Base-by-base conservation (phyloP, 2,888 invertebrate genomes). In the Clitarchus hookeri region DNA sequence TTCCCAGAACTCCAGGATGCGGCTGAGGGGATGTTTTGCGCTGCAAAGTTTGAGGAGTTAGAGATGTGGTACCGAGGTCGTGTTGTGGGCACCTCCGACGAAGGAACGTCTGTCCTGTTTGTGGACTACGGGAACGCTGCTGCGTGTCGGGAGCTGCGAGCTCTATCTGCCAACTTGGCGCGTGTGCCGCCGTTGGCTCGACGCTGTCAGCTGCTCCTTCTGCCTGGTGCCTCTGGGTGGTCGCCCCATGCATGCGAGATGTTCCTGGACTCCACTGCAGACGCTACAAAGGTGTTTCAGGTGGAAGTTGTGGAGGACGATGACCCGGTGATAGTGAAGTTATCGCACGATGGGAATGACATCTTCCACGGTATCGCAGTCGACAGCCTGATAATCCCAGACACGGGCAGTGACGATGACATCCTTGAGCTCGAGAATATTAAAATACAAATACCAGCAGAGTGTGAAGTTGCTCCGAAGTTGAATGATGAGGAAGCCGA, bases 81-180 rank as follows among this genome's bases (percentile, higher is more conserved):
- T 90, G 91, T 95, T 44, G 90, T 95, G 27, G 89, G 90, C 84
- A 93, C 93, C 86, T 93, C 93, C 80, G 94, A 93, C 26, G 90
- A 91, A 0, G 93, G 93, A 13, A 92, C 93, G 85, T 94, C 93
- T 89, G 94, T 95, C 0, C 91, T 94, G 86, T 95, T 95, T 89
- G 93, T 95, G 27, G 96, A 96, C 91, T 95, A 94, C 89, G 96
- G 96, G 0, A 95, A 95, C 89, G 94, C 94, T 83, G 93, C 95
- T 12, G 92, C 93, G 84, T 93, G 94, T 86, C 93, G 92, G 85
- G 93, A 94, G 88, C 92, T 95, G 86, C 93, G 93, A 86, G 92
- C 92, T 85, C 92, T 96, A 53, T 95, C 95, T 0, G 93, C 93
- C 88, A 94, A 94, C 85, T 90, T 95, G 0, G 91, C 92, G 0